A percentile compares a stretch with the other conserved stretches of the same genome.
Evolutionary conservation across 2,797 vertebrate species (phyloP).

Genomic region (Toxotes lorentzi): DNA sequence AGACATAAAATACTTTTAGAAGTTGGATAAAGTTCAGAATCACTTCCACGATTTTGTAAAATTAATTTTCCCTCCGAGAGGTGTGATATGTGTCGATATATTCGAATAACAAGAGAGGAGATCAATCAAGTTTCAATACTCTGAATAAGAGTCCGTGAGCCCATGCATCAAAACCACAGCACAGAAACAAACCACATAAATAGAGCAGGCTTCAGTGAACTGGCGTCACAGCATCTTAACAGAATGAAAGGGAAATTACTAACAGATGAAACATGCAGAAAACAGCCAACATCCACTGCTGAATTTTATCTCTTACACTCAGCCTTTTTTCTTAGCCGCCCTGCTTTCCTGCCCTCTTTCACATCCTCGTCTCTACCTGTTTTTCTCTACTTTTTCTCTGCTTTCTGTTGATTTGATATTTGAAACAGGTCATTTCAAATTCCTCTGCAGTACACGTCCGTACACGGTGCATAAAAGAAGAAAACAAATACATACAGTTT

Average conservation of each 20-base stretch:
- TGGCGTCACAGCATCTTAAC: constrained; percentile 58
- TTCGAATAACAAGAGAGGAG: constrained; percentile 32
- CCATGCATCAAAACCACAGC: constrained; percentile 62
- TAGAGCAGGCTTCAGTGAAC: constrained; percentile 42
- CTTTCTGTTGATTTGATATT: background rate
- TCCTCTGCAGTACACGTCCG: background rate
- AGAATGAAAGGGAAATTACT: constrained; percentile 69
- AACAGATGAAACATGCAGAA: constrained; percentile 72
- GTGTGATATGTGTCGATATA: constrained; percentile 1
- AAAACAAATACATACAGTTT: constrained; percentile 11
- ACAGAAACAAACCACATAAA: constrained; percentile 72
- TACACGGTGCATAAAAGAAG: constrained; percentile 6
- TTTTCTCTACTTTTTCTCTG: background rate
- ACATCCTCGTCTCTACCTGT: background rate
- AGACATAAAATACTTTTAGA: background rate
- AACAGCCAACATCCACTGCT: constrained; percentile 15
- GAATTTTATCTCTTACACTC: constrained; percentile 11
- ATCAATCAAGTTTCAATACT: constrained; percentile 53
- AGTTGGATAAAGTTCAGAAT: background rate
- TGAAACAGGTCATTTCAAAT: background rate
- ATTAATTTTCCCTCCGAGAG: background rate
- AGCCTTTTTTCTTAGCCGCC: background rate
- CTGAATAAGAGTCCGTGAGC: constrained; percentile 37
- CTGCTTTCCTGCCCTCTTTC: constrained; percentile 12
- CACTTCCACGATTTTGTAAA: background rate